Evolutionary conservation across 2,888 invertebrate species (phyloP), one percentile per base, ranked within the genome.

Genomic region (Folsomia manolachei): DNA sequence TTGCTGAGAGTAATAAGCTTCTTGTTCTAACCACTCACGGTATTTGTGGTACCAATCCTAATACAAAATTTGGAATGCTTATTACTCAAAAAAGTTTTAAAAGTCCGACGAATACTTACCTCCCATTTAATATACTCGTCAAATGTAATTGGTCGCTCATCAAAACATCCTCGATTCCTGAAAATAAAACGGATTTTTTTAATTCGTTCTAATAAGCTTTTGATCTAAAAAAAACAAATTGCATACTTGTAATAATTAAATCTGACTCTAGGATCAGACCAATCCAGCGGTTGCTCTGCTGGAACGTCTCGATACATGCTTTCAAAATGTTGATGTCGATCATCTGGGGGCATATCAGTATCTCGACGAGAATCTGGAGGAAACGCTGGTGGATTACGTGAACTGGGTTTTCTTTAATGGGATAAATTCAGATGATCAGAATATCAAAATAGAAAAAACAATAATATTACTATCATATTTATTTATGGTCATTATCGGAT

Each of bases 31-130:
- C 94, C 94, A 94, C 84, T 94, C 94, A 83, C 94, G 93, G 83
- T 94, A 94, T 81, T 91, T 90, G 85, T 94, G 94, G 93, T 94
- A 94, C 94, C 94, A 94, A 83, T 94, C 93, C n/a, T n/a, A n/a
- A n/a, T n/a, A n/a, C n/a, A n/a, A n/a, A n/a, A n/a, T n/a, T n/a
- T n/a, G n/a, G n/a, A n/a, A n/a, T n/a, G n/a, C n/a, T n/a, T n/a
- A n/a, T n/a, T n/a, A n/a, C n/a, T n/a, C n/a, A n/a, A n/a, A n/a
- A n/a, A n/a, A n/a, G n/a, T n/a, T n/a, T n/a, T n/a, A n/a, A n/a
- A n/a, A n/a, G n/a, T n/a, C n/a, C n/a, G n/a, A n/a, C n/a, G n/a
- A n/a, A n/a, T n/a, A n/a, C n/a, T n/a, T n/a, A n/a, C n/a, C 84
- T 94, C 94, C 94, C 94, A 94, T 84, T 94, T 94, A 75, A 94